Conservation (phyloP, 2,797 vertebrate species). For the Gallinago nigripennis region DNA sequence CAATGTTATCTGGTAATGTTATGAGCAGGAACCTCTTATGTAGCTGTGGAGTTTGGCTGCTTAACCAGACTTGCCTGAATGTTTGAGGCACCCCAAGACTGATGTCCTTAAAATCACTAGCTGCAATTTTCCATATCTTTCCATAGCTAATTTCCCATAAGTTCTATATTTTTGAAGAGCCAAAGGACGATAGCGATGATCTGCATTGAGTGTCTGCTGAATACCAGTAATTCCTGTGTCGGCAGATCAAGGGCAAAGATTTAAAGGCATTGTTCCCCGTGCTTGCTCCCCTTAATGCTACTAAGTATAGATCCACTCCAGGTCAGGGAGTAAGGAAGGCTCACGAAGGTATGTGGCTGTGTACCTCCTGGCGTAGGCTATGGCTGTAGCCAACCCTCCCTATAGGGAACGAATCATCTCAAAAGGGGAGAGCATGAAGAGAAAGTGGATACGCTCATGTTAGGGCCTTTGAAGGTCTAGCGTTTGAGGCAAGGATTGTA, state of each 20-base stretch:
- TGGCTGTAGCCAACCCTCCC: not conserved
- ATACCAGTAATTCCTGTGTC: not conserved
- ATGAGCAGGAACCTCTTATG: not conserved
- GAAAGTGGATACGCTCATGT: rapidly evolving
- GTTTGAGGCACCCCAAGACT: not conserved
- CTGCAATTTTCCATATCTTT: not conserved
- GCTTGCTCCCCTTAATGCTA: not conserved
- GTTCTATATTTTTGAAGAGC: not conserved
- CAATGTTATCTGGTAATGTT: not conserved
- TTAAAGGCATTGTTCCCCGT: not conserved
- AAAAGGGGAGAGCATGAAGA: rapidly evolving
- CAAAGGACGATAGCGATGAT: not conserved
- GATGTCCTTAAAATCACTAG: not conserved
- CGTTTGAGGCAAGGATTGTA: not conserved
- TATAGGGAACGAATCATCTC: not conserved
- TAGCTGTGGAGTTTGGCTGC: not conserved
- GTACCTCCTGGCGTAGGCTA: not conserved
- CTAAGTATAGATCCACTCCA: not conserved
- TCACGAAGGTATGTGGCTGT: rapidly evolving
- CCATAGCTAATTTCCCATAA: not conserved
- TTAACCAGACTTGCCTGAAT: not conserved
- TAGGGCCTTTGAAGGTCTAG: not conserved
- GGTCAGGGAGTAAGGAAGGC: not conserved
- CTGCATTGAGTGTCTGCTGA: not conserved
- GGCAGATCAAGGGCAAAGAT: not conserved